Evolutionary conservation across 2,113 vertebrate genomes (phyloP), one percentile per base, ranked within the genome.

Genomic region (Epinephelus cyanopodus): DNA sequence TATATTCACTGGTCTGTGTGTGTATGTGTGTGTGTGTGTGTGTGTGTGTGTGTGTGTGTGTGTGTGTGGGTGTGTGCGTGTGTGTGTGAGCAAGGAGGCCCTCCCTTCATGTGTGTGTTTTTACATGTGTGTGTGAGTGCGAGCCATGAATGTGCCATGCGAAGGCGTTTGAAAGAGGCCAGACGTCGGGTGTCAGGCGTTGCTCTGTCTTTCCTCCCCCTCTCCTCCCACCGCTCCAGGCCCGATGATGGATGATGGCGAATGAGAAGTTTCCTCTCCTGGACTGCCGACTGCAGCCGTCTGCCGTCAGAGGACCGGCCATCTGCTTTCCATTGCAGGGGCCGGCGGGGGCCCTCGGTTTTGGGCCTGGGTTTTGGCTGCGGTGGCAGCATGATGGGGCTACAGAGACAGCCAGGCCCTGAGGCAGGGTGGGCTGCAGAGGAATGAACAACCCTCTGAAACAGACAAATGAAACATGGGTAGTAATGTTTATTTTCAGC

Each of bases 261-360:
- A 93, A 95, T 92, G 84, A 95, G 92, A 95, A 93, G 94, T 95
- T 95, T 94, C 95, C 94, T 96, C 93, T 95, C 91, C 87, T 90
- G 91, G 92, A 93, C 93, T 89, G 91, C 90, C 48, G 87, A 88
- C 80, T 83, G 81, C 82, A 87, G 88, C 88, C 82, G 82, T 80
- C 85, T 90, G 93, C 93, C 67, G 76, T 94, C 92, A 95, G 73
- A 91, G 66, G 83, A 79, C 73, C 62, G 50, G 90, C 91, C 95
- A 95, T 94, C 93, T 95, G 94, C 94, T 95, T 94, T 94, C 93
- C 92, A 94, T 94, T 92, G 93, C 84, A 79, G 71, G 77, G 83
- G 83, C 88, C 77, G 27, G 58, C 6, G 39, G 86, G 89, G 89
- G 85, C 65, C 75, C 29, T 78, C 0, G 67, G 81, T 65, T 89